Evolutionary conservation across 2,113 vertebrate genomes (phyloP).

Genomic region (Conger conger): DNA sequence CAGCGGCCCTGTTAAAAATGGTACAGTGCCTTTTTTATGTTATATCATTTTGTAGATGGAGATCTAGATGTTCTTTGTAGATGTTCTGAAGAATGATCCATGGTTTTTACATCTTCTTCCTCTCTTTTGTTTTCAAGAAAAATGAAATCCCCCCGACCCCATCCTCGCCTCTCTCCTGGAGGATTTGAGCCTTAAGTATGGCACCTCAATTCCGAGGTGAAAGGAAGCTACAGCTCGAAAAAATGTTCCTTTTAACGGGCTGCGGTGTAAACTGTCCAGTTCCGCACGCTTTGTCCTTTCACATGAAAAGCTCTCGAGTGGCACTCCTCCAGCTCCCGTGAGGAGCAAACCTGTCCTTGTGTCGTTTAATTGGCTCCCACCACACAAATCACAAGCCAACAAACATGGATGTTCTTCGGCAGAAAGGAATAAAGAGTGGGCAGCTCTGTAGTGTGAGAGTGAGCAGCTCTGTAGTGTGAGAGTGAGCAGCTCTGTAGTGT

Average conservation of each 20-base stretch:
- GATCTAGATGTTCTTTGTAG: too few species aligned
- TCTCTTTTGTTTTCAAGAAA: not conserved
- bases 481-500: not conserved
- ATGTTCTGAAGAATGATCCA: not conserved
- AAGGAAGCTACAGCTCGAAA: not conserved
- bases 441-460: not conserved
- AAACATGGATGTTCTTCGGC: not conserved
- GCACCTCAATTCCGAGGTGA: not conserved
- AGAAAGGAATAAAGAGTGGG: not conserved
- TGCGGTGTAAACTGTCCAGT: not conserved
- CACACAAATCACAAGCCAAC: not conserved
- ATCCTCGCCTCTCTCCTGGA: not conserved
- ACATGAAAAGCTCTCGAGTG: conserved; percentile 4
- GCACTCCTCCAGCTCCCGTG: not conserved
- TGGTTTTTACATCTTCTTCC: not conserved
- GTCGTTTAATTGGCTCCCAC: not conserved
- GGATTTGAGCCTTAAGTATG: conserved; percentile 14
- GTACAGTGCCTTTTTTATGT: not conserved
- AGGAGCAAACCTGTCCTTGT: not conserved
- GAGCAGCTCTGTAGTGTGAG: not conserved
- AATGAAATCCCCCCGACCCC: not conserved
- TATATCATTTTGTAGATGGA: not conserved
- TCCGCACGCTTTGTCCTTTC: not conserved
- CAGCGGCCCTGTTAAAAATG: not conserved
- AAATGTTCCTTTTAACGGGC: not conserved